Evolutionary conservation across 2,113 vertebrate genomes (phyloP).

Genomic region (Salvator merianae): DNA sequence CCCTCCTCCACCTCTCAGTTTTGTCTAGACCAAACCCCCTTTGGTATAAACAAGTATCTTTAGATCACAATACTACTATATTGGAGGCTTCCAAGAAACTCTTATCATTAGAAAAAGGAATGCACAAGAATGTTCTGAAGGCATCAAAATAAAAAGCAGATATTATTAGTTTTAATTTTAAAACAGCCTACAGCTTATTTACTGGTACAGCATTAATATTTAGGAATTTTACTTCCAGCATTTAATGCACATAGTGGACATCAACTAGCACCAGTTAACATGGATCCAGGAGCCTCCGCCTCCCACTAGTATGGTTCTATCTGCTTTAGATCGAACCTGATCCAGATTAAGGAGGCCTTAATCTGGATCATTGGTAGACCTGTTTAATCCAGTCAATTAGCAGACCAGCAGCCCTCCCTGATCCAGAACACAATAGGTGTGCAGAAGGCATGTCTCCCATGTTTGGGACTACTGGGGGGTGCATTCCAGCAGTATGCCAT

Average conservation of each 20-base stretch:
- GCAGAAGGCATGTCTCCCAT: too few species aligned
- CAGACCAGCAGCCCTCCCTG: too few species aligned
- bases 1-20: conserved; percentile 21
- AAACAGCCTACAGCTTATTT: conserved; percentile 35
- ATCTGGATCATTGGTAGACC: too few species aligned
- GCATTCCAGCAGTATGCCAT: too few species aligned
- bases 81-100: conserved; percentile 45
- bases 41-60: conserved; percentile 31
- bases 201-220: conserved; percentile 23
- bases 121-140: conserved; percentile 31
- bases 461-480: too few species aligned
- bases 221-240: conserved; percentile 37
- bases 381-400: too few species aligned
- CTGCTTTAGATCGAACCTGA: too few species aligned
- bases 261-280: conserved; percentile 34
- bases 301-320: too few species aligned
- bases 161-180: conserved; percentile 40
- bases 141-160: conserved; percentile 39
- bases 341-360: too few species aligned
- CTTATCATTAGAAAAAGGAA: conserved; percentile 41
- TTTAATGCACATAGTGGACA: conserved; percentile 50
- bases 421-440: too few species aligned
- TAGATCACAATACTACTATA: conserved; percentile 23
- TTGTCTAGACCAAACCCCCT: conserved; percentile 21
- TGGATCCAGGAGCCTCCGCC: too few species aligned